Base-by-base conservation (phyloP, 2,888 invertebrate genomes). In the Anorthoa munda region DNA sequence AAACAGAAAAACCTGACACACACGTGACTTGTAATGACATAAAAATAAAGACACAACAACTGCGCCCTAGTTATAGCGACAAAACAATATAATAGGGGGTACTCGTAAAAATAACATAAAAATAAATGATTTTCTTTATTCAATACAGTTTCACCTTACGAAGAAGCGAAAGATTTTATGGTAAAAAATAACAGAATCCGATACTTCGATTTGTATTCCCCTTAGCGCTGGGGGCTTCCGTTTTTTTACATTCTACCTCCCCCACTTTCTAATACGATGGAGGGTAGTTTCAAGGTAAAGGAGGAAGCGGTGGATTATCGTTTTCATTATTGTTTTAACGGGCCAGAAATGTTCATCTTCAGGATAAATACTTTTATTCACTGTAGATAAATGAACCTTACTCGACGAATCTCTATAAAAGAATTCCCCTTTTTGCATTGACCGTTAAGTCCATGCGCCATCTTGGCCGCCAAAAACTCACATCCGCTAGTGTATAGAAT, bases 201-300 rank as follows among this genome's bases (percentile, higher is more conserved):
- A 89, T 91, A 89, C 88, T 89, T 88, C 90, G 91, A 91, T 92
- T 93, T 89, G 93, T 93, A 93, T 93, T 92, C 92, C 88, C 86
- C 89, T 88, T 88, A 82, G 88, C 89, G 86, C 74, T 82, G 88
- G 82, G 79, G 77, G 86, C 82, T 90, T 91, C 92, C 91, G 89
- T 85, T 91, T 87, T 91, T 76, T 93, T 90, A 87, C 86, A 84
- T 88, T 88, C 84, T 79, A 72, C 85, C 86, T 83, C 86, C 82
- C 60, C 82, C 83, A 82, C 83, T 86, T 87, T 90, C 71, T 81
- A 84, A 84, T 81, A 84, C 72, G 72, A 55, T 31, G 68, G 69
- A 45, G 66, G 59, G 61, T 59, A 26, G n/a, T 15, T 45, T 21
- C 15, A 72, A 86, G 59, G 3, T 64, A 66, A 15, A 74, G 26